Base-by-base conservation (phyloP, 2,113 vertebrate genomes). In the Carettochelys insculpta region DNA sequence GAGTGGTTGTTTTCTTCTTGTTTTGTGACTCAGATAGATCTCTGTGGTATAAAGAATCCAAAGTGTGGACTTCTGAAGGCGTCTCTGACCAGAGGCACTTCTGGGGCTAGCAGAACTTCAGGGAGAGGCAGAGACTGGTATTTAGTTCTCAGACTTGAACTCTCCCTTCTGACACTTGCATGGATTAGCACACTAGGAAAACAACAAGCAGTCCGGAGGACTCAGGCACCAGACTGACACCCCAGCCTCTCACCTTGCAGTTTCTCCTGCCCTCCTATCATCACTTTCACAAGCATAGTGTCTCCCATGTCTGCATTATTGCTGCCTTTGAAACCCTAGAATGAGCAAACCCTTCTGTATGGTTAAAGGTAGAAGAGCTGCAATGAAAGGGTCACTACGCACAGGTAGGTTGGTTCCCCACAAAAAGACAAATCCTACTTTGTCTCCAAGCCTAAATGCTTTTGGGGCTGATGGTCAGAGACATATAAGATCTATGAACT, bases 201-300 rank as follows among this genome's bases (percentile, higher is more conserved):
- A 14, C 34, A 92, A 77, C 86, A 92, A 5, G 5, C 50, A 73
- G 27, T 19, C 43, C 43, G 24, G 51, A 68, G 82, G 6, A n/a
- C 4, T 2, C 41, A 83, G 25, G 22, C 20, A 80, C 31, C n/a
- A 90, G 51, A 52, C 38, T 22, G 31, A 52, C 1, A 34, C 11
- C 34, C 16, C 58, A 2, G 0, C 29, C 27, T 31, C 20, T 1
- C 1, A 6, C 17, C 38, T 45, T 25, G 9, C 6, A 54, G 6
- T 80, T 53, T 38, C 12, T 71, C 45, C 31, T 50, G 88, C 47
- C n/a, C 1, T 52, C n/a, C 8, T 1, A 0, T 3, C 1, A 0
- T 11, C 1, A 1, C 34, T 80, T 92, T 93, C 71, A 43, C 41
- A 54, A 43, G 29, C 12, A 50, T 16, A 79, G 5, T 2, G 27